These are phyloP conservation scores for Melangyna quadrimaculata DNA, from an alignment of 2,888 invertebrate genomes.

Conservation along the genomic window DNA sequence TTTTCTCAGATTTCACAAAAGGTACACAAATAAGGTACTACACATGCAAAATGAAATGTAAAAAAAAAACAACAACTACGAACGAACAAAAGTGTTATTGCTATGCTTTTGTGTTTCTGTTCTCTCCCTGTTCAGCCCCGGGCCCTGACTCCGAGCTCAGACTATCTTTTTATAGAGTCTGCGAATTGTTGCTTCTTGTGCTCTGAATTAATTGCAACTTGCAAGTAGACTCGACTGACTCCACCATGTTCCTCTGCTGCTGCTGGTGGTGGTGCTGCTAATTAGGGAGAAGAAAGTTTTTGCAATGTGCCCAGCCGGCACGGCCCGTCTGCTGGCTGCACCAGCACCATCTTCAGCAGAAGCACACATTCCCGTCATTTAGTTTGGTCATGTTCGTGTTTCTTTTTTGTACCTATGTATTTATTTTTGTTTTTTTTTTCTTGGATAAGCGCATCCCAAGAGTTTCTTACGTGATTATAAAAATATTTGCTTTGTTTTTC, in stretches of 20 bases:
- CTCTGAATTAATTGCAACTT: conserved; percentile 64
- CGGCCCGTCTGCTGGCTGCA: conserved; percentile 13
- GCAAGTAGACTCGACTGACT: conserved; percentile 29
- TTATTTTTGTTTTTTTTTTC: conserved; percentile 30
- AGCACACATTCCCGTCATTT: conserved; percentile 27
- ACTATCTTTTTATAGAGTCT: conserved; percentile 41
- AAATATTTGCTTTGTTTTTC: conserved; percentile 55
- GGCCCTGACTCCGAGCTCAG: background rate
- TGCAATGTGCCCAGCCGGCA: conserved; percentile 19
- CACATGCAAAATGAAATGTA: conserved; percentile 26
- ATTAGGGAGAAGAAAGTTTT: conserved; percentile 70
- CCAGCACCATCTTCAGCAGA: background rate
- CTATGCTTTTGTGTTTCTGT: conserved; percentile 41
- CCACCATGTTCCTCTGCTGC: conserved; percentile 16
- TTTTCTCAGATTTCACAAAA: conserved; percentile 66
- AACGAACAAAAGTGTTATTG: conserved; percentile 30
- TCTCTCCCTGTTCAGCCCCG: conserved; percentile 1
- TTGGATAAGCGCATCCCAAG: conserved; percentile 43
- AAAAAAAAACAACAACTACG: background rate
- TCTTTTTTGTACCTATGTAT: too few species aligned
- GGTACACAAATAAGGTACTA: background rate
- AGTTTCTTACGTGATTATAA: conserved; percentile 56
- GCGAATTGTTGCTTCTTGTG: conserved; percentile 34
- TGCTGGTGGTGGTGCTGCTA: conserved; percentile 19
- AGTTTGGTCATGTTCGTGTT: conserved; percentile 34